Conservation (phyloP, 2,888 invertebrate species). For the Spodoptera exigua region DNA sequence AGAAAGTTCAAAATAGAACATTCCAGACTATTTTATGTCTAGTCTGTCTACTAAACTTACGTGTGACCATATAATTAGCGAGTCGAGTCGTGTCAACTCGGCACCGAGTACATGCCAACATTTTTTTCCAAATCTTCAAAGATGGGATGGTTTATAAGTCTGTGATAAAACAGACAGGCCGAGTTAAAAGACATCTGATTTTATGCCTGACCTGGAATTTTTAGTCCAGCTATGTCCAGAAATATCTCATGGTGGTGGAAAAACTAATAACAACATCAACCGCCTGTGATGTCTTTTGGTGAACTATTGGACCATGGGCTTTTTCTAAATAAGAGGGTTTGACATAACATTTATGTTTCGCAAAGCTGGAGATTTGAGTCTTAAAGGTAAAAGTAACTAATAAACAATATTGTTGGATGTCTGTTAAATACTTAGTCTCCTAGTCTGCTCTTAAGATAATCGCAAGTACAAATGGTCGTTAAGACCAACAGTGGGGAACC, state of each 20-base stretch:
- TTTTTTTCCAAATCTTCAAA: conserved; percentile 52
- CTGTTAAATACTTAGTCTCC: too few relatives aligned
- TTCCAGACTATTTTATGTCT: conserved; percentile 64
- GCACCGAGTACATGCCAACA: conserved; percentile 44
- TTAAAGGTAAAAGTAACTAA: too few relatives aligned
- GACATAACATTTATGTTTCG: too few relatives aligned
- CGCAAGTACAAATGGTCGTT: too few relatives aligned
- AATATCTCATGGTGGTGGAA: background rate
- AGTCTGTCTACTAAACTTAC: conserved; percentile 55
- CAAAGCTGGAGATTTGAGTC: too few relatives aligned
- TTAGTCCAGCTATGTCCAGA: background rate
- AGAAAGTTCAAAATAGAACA: conserved; percentile 57
- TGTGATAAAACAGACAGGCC: conserved; percentile 42
- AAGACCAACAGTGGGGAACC: too few relatives aligned
- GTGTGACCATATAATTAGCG: conserved; percentile 71
- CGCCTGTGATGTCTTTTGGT: too few relatives aligned
- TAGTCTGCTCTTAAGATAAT: too few relatives aligned
- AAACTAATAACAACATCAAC: too few relatives aligned
- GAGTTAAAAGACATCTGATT: conserved; percentile 2
- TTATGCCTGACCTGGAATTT: conserved; percentile 11
- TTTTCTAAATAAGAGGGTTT: too few relatives aligned
- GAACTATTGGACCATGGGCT: too few relatives aligned
- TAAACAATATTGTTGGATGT: too few relatives aligned
- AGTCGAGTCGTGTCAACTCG: conserved; percentile 53
- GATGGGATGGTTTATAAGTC: conserved; percentile 51